phyloP scores from a whole-genome alignment of 2,888 invertebrate genomes.

The Xylota sylvarum region DNA sequence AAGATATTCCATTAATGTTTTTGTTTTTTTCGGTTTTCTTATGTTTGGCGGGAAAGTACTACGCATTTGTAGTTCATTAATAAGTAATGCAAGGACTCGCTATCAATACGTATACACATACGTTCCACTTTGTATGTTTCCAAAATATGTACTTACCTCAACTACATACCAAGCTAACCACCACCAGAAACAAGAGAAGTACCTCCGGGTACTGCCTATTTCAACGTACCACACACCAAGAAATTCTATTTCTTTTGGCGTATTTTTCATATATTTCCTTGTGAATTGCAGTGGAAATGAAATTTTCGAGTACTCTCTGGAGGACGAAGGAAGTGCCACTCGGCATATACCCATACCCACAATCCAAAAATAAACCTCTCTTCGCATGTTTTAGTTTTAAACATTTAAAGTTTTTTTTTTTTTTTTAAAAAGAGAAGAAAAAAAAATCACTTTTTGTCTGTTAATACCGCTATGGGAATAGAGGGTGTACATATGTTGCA shows the following conservation, averaged over 20 bases:
- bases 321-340: constrained; percentile 1
- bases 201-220: constrained; percentile 6
- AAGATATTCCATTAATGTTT: constrained; percentile 17
- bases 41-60: constrained; percentile 34
- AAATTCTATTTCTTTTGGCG: constrained; percentile 38
- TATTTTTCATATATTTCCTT: constrained; percentile 36
- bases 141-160: background rate
- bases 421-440: background rate
- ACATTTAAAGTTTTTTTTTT: constrained; percentile 11
- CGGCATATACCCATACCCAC: background rate
- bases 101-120: background rate
- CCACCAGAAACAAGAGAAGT: background rate
- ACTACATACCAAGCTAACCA: background rate
- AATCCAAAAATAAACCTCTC: constrained; percentile 22
- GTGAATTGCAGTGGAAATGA: constrained; percentile 53
- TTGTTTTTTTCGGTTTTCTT: constrained; percentile 30
- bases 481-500: background rate
- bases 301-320: constrained; percentile 56
- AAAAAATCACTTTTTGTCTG: background rate
- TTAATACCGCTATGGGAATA: background rate
- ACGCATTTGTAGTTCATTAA: constrained; percentile 66
- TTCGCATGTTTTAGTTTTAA: background rate
- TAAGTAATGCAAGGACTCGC: constrained; percentile 56
- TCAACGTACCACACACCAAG: background rate
- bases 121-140: background rate